Evolutionary conservation across 2,888 invertebrate genomes (phyloP), one percentile per base, ranked within the genome.

Genomic region (Acrocera orbiculus): DNA sequence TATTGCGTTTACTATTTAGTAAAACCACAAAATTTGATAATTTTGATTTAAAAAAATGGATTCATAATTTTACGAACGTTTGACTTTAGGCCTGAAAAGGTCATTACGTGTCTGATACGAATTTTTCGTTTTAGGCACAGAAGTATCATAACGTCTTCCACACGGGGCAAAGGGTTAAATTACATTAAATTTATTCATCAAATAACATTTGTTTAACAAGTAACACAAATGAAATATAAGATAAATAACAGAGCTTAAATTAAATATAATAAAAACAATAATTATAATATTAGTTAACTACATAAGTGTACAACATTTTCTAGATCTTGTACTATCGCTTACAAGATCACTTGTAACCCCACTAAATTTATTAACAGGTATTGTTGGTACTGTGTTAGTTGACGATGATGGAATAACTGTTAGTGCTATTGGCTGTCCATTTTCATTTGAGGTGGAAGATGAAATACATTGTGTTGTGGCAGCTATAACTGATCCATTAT

Each of bases 261-360:
- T 41, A 19, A 41, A 20, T n/a, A 39, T 35, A 34, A 41, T 36
- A 34, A 39, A 41, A 39, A 37, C 28, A 36, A 41, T 39, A 34
- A 41, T 35, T 14, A 34, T 36, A 32, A 39, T 20, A 30, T 35
- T 41, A 39, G 39, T 34, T 35, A 43, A 42, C 61, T 70, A 80
- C 73, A 79, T 76, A 39, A 82, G 64, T 41, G 69, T 58, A 58
- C 81, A 82, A 62, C 82, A 82, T 52, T 76, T 65, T 58, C 64
- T 76, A 47, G 68, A 73, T 50, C 67, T 69, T 38, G 69, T 67
- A 47, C 58, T 65, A 53, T 82, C 81, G 42, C 77, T 77, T 38
- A 81, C 70, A 40, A 77, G 76, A 46, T 82, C 82, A 48, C 79
- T 75, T 16, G 80, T 81, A 52, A 77, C 69, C 10, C 82, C 82